These are phyloP conservation scores for Nomada ruficornis DNA, from an alignment of 2,888 invertebrate genomes.

Conservation along the genomic window DNA sequence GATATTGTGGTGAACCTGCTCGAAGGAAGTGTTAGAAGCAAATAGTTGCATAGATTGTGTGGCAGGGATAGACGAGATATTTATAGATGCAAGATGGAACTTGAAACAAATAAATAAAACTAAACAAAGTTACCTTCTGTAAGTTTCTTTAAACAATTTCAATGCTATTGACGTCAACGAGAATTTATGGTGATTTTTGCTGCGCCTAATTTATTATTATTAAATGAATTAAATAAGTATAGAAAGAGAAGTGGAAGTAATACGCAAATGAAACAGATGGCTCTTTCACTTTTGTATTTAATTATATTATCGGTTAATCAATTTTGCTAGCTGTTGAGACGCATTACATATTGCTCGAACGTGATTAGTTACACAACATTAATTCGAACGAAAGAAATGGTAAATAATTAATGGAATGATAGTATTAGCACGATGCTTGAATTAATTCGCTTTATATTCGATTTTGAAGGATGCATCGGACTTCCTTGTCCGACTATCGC, in stretches of 20 bases:
- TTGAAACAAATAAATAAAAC: background rate
- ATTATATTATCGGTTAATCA: no score
- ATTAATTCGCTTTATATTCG: constrained; percentile 36
- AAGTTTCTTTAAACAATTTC: background rate
- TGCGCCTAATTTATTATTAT: no score
- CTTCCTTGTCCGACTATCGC: constrained; percentile 35
- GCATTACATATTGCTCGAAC: no score
- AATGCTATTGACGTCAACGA: no score
- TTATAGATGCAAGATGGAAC: background rate
- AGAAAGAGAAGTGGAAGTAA: no score
- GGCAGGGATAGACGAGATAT: background rate
- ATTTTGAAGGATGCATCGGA: constrained; percentile 36
- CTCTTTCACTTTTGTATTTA: no score
- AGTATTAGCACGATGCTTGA: background rate
- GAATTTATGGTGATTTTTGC: no score
- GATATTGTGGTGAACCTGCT: background rate
- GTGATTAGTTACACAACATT: no score
- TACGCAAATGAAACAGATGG: no score
- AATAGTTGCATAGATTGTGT: background rate
- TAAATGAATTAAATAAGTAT: no score
- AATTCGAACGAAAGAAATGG: background rate
- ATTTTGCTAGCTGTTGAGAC: no score
- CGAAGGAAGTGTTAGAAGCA: background rate
- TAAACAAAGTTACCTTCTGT: background rate
- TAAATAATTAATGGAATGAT: background rate